These are phyloP conservation scores for Macrotis lagotis DNA, from an alignment of 2,113 vertebrate genomes.

Conservation along the genomic window DNA sequence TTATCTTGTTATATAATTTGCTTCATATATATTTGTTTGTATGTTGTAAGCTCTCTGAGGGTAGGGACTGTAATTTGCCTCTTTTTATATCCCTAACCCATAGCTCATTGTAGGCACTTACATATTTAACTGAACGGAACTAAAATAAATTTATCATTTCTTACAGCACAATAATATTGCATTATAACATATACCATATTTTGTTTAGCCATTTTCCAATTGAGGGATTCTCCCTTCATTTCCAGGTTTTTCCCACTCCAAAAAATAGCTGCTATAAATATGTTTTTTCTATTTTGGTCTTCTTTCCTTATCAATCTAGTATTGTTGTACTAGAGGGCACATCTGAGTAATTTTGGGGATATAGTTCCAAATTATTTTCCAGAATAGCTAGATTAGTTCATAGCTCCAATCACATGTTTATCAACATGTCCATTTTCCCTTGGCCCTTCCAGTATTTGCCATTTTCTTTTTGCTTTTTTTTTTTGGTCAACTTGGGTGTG, in stretches of 20 bases:
- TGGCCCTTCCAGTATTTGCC: background rate
- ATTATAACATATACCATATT: too few relatives aligned
- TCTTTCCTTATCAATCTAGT: background rate
- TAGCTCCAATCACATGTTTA: background rate
- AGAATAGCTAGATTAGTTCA: background rate
- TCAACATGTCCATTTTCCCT: background rate
- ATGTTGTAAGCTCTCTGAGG: background rate
- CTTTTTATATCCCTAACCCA: background rate
- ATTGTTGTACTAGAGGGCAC: background rate
- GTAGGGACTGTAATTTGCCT: too few relatives aligned
- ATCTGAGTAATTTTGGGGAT: background rate
- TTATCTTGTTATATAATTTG: too few relatives aligned
- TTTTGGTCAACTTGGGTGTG: background rate
- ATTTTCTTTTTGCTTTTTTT: background rate
- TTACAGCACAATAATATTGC: too few relatives aligned
- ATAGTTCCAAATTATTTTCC: background rate
- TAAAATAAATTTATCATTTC: too few relatives aligned
- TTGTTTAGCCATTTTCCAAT: too few relatives aligned
- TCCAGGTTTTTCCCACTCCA: too few relatives aligned
- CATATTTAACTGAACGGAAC: too few relatives aligned
- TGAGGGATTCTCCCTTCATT: too few relatives aligned
- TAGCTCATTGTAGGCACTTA: background rate
- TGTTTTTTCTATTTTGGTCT: background rate
- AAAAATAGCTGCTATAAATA: background rate
- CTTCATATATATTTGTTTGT: background rate